A percentile compares a stretch with the other conserved stretches of the same genome.
Evolutionary conservation across 2,888 invertebrate species (phyloP).

Genomic region (Mallateleia sp.): DNA sequence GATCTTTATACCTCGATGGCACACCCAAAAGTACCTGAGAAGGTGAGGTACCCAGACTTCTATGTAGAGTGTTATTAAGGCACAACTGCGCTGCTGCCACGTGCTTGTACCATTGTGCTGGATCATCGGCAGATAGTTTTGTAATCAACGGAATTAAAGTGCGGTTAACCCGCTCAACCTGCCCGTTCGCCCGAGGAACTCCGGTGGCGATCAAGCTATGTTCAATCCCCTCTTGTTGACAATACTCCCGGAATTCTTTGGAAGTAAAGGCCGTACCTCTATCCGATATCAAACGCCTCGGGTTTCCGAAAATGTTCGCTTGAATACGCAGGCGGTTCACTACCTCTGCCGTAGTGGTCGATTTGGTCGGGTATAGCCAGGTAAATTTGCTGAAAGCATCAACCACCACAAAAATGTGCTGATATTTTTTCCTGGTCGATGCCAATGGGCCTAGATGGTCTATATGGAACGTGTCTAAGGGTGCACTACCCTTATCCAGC

Average conservation of each 20-base stretch:
- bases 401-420: conserved; percentile 1
- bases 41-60: not conserved
- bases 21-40: no score
- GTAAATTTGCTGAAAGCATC: conserved; percentile 13
- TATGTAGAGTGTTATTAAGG: not conserved
- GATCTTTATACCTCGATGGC: no score
- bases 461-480: no score
- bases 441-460: conserved; percentile 15
- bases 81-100: not conserved
- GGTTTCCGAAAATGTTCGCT: not conserved
- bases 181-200: conserved; percentile 12
- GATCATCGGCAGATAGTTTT: not conserved
- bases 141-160: not conserved
- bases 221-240: not conserved
- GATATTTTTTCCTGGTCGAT: not conserved
- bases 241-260: not conserved
- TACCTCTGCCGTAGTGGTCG: not conserved
- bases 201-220: not conserved
- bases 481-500: conserved; percentile 7
- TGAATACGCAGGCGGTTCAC: not conserved
- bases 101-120: not conserved
- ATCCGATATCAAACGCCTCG: conserved; percentile 46
- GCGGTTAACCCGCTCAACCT: conserved; percentile 1
- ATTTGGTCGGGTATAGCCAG: conserved; percentile 23
- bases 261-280: conserved; percentile 33